Evolutionary conservation across 1,140 invertebrate genomes (phyloP), one percentile per base, ranked within the genome.

Genomic region (Fopius arisanus): DNA sequence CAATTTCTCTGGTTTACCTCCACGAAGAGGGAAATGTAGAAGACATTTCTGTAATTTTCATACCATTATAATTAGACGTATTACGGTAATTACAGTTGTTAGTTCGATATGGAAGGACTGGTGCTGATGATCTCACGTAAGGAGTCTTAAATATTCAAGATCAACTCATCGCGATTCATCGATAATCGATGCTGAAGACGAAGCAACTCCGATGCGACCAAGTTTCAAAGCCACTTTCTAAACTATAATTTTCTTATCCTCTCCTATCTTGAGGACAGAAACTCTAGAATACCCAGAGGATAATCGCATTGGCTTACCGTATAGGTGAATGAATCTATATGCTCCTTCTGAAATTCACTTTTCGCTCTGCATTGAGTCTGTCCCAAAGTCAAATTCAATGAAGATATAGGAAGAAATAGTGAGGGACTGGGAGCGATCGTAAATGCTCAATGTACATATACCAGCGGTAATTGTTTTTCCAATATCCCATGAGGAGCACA

Each of bases 391-490:
- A 3, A 48, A 48, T 48, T 48, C 43, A 48, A 48, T 48, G 43
- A 16, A 19, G 43, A 48, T 48, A 19, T 48, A 19, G n/a, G 14
- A 48, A 48, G 14, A 48, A 48, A 48, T 12, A 5, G n/a, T n/a
- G 43, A 48, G 66, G 21, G 37, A 14, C 33, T 67, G 40, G 37
- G 43, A n/a, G 14, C 19, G 41, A 43, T 26, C 4, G 16, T 19
- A 26, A 26, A 6, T 28, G 19, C 31, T 21, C 28, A 19, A 21
- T 37, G 16, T 37, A 29, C 26, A 29, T 21, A 21, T 21, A 21
- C 63, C 26, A 43, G 12, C 12, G 12, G 37, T 72, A 72, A 72
- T 72, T 67, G 63, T 67, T 72, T 72, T 72, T 48, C 70, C 70
- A 67, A 72, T 72, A 72, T 51, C 40, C 33, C 9, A 19, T 66